Percentiles rank a stretch among this genome's conserved stretches.
phyloP scores from a whole-genome alignment of 1,140 invertebrate species.

The Atopsyche davidsoni region DNA sequence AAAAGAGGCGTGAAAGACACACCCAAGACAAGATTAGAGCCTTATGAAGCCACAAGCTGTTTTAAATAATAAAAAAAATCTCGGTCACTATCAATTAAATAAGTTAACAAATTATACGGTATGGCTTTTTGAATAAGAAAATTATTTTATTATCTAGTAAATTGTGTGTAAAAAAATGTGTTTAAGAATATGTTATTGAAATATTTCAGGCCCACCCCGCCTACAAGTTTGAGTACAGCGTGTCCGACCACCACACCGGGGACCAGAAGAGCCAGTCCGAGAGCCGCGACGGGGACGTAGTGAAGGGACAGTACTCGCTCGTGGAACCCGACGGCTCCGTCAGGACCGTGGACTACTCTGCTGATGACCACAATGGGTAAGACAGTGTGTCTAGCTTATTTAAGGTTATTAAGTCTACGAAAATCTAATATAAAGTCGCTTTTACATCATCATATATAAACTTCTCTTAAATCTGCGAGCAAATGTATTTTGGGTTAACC shows the following conservation, averaged over 20 bases:
- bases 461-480: too few species aligned
- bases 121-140: not conserved
- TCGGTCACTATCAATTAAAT: too few species aligned
- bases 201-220: slow-evolving; percentile 34
- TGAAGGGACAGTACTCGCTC: slow-evolving; percentile 41
- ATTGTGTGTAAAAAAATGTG: not conserved
- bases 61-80: too few species aligned
- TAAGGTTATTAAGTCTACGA: too few species aligned
- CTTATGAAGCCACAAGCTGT: too few species aligned
- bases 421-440: too few species aligned
- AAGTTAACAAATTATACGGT: not conserved
- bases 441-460: too few species aligned
- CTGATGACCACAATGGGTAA: slow-evolving; percentile 47
- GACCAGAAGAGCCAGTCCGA: slow-evolving; percentile 44
- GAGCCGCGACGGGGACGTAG: slow-evolving; percentile 39
- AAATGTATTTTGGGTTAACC: too few species aligned
- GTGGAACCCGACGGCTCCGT: slow-evolving; percentile 43
- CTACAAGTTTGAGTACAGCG: slow-evolving; percentile 43
- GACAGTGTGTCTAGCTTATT: too few species aligned
- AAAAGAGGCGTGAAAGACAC: too few species aligned
- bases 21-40: too few species aligned
- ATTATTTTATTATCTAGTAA: not conserved
- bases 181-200: not conserved
- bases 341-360: slow-evolving; percentile 44
- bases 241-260: slow-evolving; percentile 41